Evolutionary conservation across 2,113 vertebrate genomes (phyloP).

Genomic region (Oenanthe melanoleuca): DNA sequence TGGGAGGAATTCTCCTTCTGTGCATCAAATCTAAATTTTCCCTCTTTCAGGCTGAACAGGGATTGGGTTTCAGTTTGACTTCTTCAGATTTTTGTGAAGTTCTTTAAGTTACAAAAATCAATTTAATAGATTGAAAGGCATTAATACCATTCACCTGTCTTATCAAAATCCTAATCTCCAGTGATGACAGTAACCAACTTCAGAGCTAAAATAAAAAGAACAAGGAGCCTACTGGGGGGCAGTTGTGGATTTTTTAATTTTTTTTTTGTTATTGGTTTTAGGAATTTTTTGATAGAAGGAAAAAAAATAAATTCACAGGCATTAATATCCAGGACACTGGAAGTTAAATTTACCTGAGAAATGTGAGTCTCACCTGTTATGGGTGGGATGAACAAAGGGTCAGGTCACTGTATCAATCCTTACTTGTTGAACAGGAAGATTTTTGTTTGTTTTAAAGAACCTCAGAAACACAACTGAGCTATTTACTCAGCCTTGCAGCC

Average conservation of each 20-base stretch:
- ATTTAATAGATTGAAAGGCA: not conserved
- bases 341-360: not conserved
- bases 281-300: not conserved
- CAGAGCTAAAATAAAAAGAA: not conserved
- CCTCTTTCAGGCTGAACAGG: not conserved
- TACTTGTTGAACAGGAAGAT: not conserved
- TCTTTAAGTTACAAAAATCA: not conserved
- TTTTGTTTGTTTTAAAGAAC: not conserved
- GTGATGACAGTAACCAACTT: not conserved
- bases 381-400: not conserved
- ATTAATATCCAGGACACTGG: not conserved
- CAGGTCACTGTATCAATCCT: not conserved
- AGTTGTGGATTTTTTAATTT: not conserved
- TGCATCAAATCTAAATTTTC: rapidly evolving
- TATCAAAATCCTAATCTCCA: not conserved
- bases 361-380: rapidly evolving
- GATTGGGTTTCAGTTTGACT: not conserved
- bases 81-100: not conserved
- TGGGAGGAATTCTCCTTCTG: rapidly evolving
- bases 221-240: rapidly evolving
- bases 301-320: not conserved
- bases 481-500: not conserved
- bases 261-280: not conserved
- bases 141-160: not conserved
- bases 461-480: not conserved